phyloP scores from a whole-genome alignment of 1,140 invertebrate species.

The Drosophila repleta region DNA sequence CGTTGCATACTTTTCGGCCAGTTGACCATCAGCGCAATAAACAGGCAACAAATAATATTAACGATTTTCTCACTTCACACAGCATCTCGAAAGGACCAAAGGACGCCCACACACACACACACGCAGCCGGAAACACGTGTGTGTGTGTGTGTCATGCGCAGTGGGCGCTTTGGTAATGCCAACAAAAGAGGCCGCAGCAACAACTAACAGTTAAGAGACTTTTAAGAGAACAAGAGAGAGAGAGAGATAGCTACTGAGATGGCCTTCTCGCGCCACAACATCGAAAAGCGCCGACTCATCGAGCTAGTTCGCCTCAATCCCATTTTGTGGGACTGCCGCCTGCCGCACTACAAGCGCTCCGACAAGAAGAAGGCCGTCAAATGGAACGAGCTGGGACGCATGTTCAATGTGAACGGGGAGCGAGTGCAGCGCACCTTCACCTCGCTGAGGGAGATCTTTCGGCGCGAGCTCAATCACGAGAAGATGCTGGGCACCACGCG shows the following conservation, averaged over 20 bases:
- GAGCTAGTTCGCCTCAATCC: conserved; percentile 78
- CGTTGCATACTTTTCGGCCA: conserved; percentile 50
- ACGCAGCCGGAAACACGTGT: conserved; percentile 4
- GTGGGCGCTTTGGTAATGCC: conserved; percentile 65
- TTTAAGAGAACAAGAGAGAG: conserved; percentile 18
- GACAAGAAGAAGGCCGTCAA: conserved; percentile 81
- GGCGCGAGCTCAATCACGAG: conserved; percentile 79
- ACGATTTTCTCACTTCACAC: conserved; percentile 72
- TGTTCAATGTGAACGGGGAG: conserved; percentile 78
- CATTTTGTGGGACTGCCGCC: conserved; percentile 78
- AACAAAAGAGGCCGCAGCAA: conserved; percentile 35
- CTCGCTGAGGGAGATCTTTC: conserved; percentile 76
- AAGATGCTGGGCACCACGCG: conserved; percentile 71
- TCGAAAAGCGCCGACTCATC: conserved; percentile 81
- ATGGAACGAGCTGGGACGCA: conserved; percentile 78
- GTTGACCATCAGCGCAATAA: conserved; percentile 24
- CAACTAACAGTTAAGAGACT: conserved; percentile 28
- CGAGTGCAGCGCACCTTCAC: conserved; percentile 81
- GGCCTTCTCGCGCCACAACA: conserved; percentile 81
- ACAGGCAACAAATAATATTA: conserved; percentile 56
- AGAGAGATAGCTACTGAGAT: conserved; percentile 31
- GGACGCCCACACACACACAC: conserved; percentile 29
- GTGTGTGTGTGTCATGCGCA: conserved; percentile 61
- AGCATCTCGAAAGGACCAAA: conserved; percentile 54
- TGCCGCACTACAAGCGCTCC: conserved; percentile 80